Evolutionary conservation across 2,888 invertebrate genomes (phyloP), one percentile per base, ranked within the genome.

Genomic region (Hyposoter didymator): DNA sequence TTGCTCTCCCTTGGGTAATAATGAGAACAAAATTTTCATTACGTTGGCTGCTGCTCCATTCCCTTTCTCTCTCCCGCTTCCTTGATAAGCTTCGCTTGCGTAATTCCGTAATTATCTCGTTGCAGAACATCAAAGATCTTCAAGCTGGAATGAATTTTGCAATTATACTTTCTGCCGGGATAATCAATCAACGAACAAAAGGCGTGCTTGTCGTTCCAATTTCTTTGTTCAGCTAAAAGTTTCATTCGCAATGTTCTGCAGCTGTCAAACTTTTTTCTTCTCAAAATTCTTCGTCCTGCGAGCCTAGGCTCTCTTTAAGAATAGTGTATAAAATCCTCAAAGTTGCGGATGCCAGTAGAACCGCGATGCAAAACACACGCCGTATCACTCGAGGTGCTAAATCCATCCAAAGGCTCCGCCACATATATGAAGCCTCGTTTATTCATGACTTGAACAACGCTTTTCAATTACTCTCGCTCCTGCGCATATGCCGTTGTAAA

Each of bases 1-100:
- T 64, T 73, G 47, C 28, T 73, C 79, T 82, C 67, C 66, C 59
- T 87, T 86, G 78, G 88, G 87, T 89, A 80, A 49, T 49, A 49
- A 83, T 78, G 83, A 85, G 85, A 70, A 64, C 66, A 17, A 59
- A 73, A 59, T 76, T 64, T 28, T 80, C 76, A 62, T 78, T 83
- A 85, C 76, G 72, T 67, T 82, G n/a, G 3, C 39, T 39, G 3
- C 39, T 39, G 35, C 52, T 59, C 8, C 64, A 43, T 28, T 22
- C 70, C 66, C 73, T 52, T 19, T 52, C 66, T 52, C 32, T 64
- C 45, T 75, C 39, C 39, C 70, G 35, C 52, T 47, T 70, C 35
- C 72, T 82, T 70, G 78, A 79, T 82, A 75, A 82, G 64, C 66
- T 74, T 47, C 43, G 69, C 70, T 75, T 55, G 74, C 45, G 74